Conservation (phyloP, 1,140 invertebrate genomes). For the Lethrus apterus region DNA sequence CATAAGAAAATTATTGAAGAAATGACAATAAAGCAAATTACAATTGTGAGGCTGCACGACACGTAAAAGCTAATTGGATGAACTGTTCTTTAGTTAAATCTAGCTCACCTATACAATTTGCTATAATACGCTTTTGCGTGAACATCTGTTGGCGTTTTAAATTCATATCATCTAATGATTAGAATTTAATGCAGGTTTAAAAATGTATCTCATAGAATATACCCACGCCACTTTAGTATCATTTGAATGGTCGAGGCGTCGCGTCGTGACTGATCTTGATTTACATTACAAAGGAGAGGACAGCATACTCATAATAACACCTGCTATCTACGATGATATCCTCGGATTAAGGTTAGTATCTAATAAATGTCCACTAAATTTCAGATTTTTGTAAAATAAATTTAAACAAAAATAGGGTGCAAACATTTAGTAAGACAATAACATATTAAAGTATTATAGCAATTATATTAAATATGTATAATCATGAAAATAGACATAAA, state of each 20-base stretch:
- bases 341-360: constrained; percentile 1
- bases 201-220: neutral
- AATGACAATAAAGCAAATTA: neutral
- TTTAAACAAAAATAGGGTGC: too few relatives aligned
- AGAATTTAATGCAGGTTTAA: constrained; percentile 4
- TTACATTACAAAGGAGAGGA: constrained; percentile 10
- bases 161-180: neutral
- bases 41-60: neutral
- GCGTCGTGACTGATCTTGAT: constrained; percentile 7
- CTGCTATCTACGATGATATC: constrained; percentile 8
- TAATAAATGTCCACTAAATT: constrained; percentile 8
- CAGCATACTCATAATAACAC: constrained; percentile 6
- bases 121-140: neutral
- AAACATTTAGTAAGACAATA: too few relatives aligned
- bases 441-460: too few relatives aligned
- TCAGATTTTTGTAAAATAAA: too few relatives aligned
- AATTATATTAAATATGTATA: too few relatives aligned
- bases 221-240: neutral
- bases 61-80: too few relatives aligned
- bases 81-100: too few relatives aligned
- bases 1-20: too few relatives aligned
- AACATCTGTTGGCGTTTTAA: neutral
- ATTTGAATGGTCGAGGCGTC: constrained; percentile 9
- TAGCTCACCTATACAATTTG: too few relatives aligned
- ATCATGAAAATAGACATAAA: too few relatives aligned